Percentiles rank a stretch among this genome's conserved stretches.
phyloP scores from a whole-genome alignment of 37 sponge, comb jelly and placozoan species.

The Eunapius fragilis region DNA sequence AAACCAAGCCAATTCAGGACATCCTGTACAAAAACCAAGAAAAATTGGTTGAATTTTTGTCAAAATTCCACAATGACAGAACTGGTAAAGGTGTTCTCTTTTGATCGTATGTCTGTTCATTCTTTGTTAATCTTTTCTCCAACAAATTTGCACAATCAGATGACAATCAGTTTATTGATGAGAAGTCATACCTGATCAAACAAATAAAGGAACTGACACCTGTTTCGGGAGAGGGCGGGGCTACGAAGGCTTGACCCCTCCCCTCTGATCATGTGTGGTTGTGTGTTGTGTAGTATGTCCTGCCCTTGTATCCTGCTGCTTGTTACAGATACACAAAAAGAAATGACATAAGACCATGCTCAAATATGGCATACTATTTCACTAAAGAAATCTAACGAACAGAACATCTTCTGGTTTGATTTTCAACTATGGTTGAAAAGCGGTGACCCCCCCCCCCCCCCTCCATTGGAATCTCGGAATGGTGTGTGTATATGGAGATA shows the following conservation, averaged over 20 bases:
- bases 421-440: too few species aligned
- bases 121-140: neutral
- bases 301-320: neutral
- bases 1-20: slow-evolving; percentile 90
- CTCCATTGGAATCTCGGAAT: too few species aligned
- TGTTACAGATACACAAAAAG: neutral
- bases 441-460: too few species aligned
- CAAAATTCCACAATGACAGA: slow-evolving; percentile 94
- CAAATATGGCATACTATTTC: too few species aligned
- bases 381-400: too few species aligned
- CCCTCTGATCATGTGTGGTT: neutral
- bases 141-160: slow-evolving; percentile 49
- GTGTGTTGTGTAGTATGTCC: neutral
- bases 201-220: slow-evolving; percentile 85
- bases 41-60: slow-evolving; percentile 89
- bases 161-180: slow-evolving; percentile 99
- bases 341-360: too few species aligned
- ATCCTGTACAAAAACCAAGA: slow-evolving; percentile 95
- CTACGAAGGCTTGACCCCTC: neutral
- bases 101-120: neutral
- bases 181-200: slow-evolving; percentile 94
- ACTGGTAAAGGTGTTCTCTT: slow-evolving; percentile 67
- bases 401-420: too few species aligned
- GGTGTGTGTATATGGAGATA: too few species aligned
- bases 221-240: neutral